phyloP scores from a whole-genome alignment of 2,888 invertebrate genomes.

The Chaetogeoica ovagalla region DNA sequence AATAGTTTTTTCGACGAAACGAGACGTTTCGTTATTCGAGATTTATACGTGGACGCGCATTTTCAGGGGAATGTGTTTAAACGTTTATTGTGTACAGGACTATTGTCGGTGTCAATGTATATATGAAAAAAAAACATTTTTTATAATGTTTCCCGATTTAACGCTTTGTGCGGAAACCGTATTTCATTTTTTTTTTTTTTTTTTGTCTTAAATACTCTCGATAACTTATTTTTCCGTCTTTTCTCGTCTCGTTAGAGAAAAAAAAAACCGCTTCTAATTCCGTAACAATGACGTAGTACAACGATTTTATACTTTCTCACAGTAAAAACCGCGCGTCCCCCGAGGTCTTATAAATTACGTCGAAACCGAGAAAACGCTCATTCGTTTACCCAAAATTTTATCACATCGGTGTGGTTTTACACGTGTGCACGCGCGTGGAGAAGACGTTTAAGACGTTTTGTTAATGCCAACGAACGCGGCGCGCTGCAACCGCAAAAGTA shows the following conservation, averaged over 20 bases:
- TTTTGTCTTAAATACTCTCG: no score
- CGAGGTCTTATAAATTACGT: slow-evolving; percentile 33
- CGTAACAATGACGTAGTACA: background rate
- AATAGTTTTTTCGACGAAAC: no score
- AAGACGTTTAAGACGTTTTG: slow-evolving; percentile 24
- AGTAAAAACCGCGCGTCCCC: background rate
- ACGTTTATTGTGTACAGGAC: background rate
- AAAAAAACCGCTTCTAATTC: background rate
- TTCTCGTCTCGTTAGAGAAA: background rate
- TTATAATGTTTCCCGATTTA: no score
- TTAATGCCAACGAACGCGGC: background rate
- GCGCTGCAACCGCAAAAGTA: no score
- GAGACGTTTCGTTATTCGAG: no score
- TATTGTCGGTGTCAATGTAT: no score
- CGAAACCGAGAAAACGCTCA: background rate
- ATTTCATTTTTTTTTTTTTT: no score
- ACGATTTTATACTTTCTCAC: background rate
- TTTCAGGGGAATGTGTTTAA: background rate
- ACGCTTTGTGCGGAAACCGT: no score
- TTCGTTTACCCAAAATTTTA: background rate
- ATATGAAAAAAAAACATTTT: no score
- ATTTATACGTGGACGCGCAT: background rate
- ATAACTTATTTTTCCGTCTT: no score
- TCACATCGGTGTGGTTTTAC: background rate
- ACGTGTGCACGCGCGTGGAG: slow-evolving; percentile 12